Evolutionary conservation across 2,797 vertebrate species (phyloP).

Genomic region (Ataeniobius toweri): DNA sequence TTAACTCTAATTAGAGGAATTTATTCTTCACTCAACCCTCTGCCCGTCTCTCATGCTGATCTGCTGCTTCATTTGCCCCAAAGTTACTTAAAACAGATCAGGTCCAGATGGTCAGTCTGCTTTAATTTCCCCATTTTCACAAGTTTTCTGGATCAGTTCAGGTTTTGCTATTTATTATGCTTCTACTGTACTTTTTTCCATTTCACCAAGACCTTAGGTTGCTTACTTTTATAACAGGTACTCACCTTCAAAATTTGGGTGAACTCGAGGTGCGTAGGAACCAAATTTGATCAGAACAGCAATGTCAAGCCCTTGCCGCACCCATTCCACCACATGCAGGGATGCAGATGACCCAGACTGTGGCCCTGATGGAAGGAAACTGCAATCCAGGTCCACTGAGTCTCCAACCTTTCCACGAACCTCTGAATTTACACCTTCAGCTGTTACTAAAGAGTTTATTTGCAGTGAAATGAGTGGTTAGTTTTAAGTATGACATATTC

Average conservation of each 20-base stretch:
- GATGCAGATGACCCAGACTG: conserved; percentile 54
- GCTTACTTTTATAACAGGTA: background rate
- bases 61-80: background rate
- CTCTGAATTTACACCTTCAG: conserved; percentile 52
- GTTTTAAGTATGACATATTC: background rate
- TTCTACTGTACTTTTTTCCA: background rate
- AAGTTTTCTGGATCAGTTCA: background rate
- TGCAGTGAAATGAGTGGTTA: conserved; percentile 12
- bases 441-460: conserved; percentile 30
- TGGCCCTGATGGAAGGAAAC: conserved; percentile 52
- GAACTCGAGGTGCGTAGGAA: conserved; percentile 85
- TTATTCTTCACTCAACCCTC: background rate
- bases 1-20: background rate
- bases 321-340: conserved; percentile 92
- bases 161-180: background rate
- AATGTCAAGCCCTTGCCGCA: conserved; percentile 88
- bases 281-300: conserved; percentile 94
- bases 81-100: background rate
- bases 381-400: conserved; percentile 83
- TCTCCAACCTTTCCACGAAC: conserved; percentile 82
- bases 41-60: too few species aligned
- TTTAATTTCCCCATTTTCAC: background rate
- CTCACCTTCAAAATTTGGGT: conserved; percentile 91
- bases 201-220: too few species aligned
- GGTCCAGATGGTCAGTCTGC: background rate